A percentile compares a stretch with the other conserved stretches of the same genome.
phyloP scores from a whole-genome alignment of 1,140 invertebrate genomes.

The Drosophila persimilis region DNA sequence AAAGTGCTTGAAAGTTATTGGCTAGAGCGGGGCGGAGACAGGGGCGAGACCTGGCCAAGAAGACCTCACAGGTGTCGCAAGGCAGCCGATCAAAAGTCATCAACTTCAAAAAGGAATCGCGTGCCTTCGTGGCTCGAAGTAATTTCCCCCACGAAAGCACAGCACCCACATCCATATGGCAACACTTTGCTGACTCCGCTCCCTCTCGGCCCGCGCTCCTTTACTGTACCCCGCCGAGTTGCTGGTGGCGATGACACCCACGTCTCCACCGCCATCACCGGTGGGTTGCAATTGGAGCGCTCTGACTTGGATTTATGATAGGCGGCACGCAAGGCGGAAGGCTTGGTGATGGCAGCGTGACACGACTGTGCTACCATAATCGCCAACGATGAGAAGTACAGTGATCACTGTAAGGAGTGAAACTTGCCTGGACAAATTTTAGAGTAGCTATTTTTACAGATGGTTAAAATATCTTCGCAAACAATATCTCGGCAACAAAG shows the following conservation, averaged over 20 bases:
- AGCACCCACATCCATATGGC: constrained; percentile 52
- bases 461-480: too few species aligned
- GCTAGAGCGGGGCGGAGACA: constrained; percentile 36
- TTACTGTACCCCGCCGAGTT: constrained; percentile 22
- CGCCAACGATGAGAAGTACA: too few species aligned
- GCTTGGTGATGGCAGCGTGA: constrained; percentile 39
- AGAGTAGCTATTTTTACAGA: too few species aligned
- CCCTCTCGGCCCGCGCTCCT: too few species aligned
- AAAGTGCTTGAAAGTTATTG: constrained; percentile 71
- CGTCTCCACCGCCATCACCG: constrained; percentile 62
- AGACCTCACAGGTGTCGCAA: constrained; percentile 58
- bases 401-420: too few species aligned
- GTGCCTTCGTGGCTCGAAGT: constrained; percentile 45
- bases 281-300: constrained; percentile 68
- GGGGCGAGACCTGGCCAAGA: constrained; percentile 28
- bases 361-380: too few species aligned
- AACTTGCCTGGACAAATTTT: too few species aligned
- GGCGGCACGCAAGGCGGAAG: constrained; percentile 61
- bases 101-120: constrained; percentile 63
- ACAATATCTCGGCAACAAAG: too few species aligned
- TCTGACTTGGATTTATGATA: constrained; percentile 67
- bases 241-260: constrained; percentile 72
- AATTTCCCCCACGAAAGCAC: constrained; percentile 19
- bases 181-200: constrained; percentile 50
- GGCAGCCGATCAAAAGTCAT: constrained; percentile 63